Base-by-base conservation (phyloP, 2,113 vertebrate species). In the Phyllostomus hastatus region DNA sequence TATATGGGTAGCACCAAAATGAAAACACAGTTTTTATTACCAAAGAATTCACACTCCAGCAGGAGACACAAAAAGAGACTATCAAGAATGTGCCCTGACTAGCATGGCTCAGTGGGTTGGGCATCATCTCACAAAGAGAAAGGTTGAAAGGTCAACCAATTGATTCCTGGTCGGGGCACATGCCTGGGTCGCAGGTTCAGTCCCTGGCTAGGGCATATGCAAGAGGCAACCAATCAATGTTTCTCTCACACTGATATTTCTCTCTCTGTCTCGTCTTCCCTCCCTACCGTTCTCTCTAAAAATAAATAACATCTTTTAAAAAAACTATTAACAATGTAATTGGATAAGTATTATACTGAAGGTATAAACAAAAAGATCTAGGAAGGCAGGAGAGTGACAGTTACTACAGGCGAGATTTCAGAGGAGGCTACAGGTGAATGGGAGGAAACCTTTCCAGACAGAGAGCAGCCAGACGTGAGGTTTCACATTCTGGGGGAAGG, bases 1-100 rank as follows among this genome's bases (percentile, higher is more conserved):
- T 72, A 94, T 61, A 91, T 82, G 57, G 26, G 70, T 78, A 86
- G 94, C 31, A 89, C 22, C 52, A 88, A 89, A 95, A 91, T 88
- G 31, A 88, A 61, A 43, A 88, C 28, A 91, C 17, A 43, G 46
- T 66, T 50, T 24, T 92, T 86, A 67, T 38, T 89, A 96, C 73
- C 80, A 86, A 95, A 87, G 46, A 92, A 94, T 64, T 86, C 46
- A 92, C 35, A 67, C 78, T 38, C 28, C 70, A 70, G 91, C 50
- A 94, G 24, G 19, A 94, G 43, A 72, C 16, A 85, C 66, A 96
- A 20, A 28, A 26, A 86, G 79, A 66, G 33, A 67, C 64, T 67
- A 67, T 67, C 7, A 67, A 67, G 24, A 66, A 67, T 1, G 15
- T 31, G 64, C 14, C 31, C 64, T n/a, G 64, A n/a, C 64, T 67